Evolutionary conservation across 2,888 invertebrate species (phyloP).

Genomic region (Leptarthrus brevirostris): DNA sequence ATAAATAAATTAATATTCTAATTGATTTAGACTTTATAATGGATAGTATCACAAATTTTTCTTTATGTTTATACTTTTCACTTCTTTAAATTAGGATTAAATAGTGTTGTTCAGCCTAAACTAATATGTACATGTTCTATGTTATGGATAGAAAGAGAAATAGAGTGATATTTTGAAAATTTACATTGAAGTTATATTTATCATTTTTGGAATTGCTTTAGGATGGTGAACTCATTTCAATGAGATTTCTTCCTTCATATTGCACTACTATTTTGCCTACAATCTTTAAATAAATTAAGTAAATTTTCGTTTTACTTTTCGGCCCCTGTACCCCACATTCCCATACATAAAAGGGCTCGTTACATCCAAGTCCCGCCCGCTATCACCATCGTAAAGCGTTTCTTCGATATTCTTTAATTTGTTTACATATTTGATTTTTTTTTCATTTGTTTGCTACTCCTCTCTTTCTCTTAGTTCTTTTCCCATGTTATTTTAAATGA

Average conservation of each 20-base stretch:
- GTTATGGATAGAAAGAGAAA: constrained; percentile 41
- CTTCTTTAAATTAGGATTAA: constrained; percentile 29
- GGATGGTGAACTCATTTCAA: constrained; percentile 25
- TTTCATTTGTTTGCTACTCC: constrained; percentile 16
- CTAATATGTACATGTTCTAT: constrained; percentile 21
- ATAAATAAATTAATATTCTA: constrained; percentile 51
- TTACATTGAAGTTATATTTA: constrained; percentile 24
- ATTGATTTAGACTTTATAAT: constrained; percentile 50
- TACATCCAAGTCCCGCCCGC: too few relatives aligned
- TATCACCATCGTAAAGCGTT: background rate
- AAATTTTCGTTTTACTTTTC: too few relatives aligned
- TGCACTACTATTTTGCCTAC: constrained; percentile 3
- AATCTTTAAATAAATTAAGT: too few relatives aligned
- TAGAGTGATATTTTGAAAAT: constrained; percentile 40
- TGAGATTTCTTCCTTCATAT: constrained; percentile 11
- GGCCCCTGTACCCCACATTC: too few relatives aligned
- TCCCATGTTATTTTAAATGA: constrained; percentile 57
- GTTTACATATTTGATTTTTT: background rate
- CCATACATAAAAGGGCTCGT: too few relatives aligned
- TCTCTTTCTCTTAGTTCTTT: background rate
- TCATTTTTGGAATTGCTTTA: constrained; percentile 36
- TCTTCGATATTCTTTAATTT: too few relatives aligned
- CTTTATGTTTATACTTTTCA: constrained; percentile 50
- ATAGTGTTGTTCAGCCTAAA: constrained; percentile 12
- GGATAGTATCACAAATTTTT: constrained; percentile 54